Conservation (phyloP, 2,797 vertebrate genomes). For the Allochrocebus solatus region DNA sequence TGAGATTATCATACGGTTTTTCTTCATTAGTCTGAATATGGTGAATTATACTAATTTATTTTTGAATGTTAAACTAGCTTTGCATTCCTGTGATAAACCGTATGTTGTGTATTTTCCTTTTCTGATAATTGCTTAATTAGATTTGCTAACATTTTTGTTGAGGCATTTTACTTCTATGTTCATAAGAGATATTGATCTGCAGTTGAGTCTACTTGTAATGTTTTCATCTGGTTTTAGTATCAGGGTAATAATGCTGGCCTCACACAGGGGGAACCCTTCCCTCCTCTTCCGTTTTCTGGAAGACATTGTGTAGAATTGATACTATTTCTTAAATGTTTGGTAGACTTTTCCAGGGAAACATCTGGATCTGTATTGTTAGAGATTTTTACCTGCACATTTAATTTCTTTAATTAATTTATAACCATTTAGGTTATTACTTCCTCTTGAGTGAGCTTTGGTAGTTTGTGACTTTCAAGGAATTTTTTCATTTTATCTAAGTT, state of each 20-base stretch:
- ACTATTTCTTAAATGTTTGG: neutral
- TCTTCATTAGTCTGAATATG: neutral
- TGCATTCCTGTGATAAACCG: neutral
- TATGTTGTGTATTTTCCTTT: neutral
- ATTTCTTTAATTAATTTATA: neutral
- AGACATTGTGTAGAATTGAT: neutral
- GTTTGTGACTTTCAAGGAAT: neutral
- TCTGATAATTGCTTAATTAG: neutral
- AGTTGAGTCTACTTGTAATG: slow-evolving; percentile 1
- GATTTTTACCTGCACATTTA: neutral
- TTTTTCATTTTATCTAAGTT: neutral
- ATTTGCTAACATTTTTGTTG: neutral
- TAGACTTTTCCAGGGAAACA: neutral
- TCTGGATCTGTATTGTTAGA: neutral
- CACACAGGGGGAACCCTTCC: neutral
- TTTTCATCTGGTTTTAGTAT: neutral
- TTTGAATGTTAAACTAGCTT: neutral
- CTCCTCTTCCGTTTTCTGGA: neutral
- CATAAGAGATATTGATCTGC: neutral
- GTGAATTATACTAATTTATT: neutral
- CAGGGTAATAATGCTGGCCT: neutral
- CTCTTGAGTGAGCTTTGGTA: neutral
- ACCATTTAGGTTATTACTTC: neutral
- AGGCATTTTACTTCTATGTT: neutral
- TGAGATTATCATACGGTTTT: neutral